phyloP scores from a whole-genome alignment of 2,888 invertebrate genomes.

The Mongoloraphidia duomilia region DNA sequence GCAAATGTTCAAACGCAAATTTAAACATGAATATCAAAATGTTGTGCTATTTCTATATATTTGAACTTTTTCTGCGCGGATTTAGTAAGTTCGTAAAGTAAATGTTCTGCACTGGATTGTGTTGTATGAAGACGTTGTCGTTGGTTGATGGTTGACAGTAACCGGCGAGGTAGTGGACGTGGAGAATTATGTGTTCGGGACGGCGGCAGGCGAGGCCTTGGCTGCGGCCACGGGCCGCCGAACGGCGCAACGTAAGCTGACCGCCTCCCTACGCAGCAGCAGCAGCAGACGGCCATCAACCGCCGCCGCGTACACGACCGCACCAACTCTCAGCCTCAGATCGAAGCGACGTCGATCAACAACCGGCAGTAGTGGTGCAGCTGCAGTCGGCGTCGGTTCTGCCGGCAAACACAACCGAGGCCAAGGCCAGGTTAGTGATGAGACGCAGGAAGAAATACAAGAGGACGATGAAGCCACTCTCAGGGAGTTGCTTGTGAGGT shows the following conservation, averaged over 20 bases:
- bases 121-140: not conserved
- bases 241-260: constrained; percentile 27
- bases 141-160: constrained; percentile 18
- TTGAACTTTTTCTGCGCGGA: not conserved
- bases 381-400: constrained; percentile 16
- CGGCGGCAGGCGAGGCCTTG: constrained; percentile 25
- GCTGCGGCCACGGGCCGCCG: constrained; percentile 20
- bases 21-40: too few species aligned
- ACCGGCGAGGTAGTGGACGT: constrained; percentile 32
- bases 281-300: constrained; percentile 25
- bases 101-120: not conserved
- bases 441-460: constrained; percentile 64
- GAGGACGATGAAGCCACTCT: constrained; percentile 79
- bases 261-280: constrained; percentile 30
- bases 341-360: constrained; percentile 4
- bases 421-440: constrained; percentile 53
- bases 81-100: not conserved
- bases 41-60: too few species aligned
- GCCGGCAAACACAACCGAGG: constrained; percentile 27
- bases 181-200: constrained; percentile 31
- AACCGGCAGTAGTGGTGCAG: constrained; percentile 19
- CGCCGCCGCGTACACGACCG: constrained; percentile 23
- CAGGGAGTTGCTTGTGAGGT: constrained; percentile 91
- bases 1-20: too few species aligned
- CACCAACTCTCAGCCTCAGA: constrained; percentile 7